Base-by-base conservation (phyloP, 2,797 vertebrate genomes). In the Neopelma chrysocephalum region DNA sequence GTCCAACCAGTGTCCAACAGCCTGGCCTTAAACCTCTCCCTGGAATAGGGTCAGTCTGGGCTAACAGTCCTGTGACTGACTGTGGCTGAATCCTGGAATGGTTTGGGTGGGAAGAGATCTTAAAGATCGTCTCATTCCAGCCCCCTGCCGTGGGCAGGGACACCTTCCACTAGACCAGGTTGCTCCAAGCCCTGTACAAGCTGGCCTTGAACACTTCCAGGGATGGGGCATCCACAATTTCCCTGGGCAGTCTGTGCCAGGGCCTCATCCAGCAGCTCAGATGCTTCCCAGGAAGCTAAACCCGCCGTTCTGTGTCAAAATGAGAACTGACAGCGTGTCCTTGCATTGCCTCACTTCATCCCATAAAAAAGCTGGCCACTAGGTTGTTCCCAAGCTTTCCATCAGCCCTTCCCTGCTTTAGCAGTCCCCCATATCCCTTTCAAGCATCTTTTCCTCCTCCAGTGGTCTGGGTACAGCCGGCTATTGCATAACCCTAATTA, bases 401-500 rank as follows among this genome's bases (percentile, higher is more conserved):
- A 50, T 11, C 72, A 66, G 27, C 60, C n/a, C 26, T 66, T 42
- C 82, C 62, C 54, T 62, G 73, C 62, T 62, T 5, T 9, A 86
- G 6, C n/a, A 21, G 70, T 17, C 42, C n/a, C 43, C 45, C 7
- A 0, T 3, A 27, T 72, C 79, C 58, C 43, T 85, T 85, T 47
- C 36, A 14, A 5, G 22, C n/a, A 26, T 54, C 48, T 61, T 86
- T 84, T 61, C 62, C 79, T 71, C 79, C 94, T 89, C 20, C 87
- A 94, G 40, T 43, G 86, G 75, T 86, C 76, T 48, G 50, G 77
- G 65, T 94, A 27, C 87, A 77, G 82, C 48, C 76, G 12, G 91
- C 90, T 80, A 90, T 95, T 94, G 87, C 94, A 80, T 96, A 96
- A 94, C 82, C 38, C 93, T 95, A 96, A 97, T 95, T 94, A 96